Base-by-base conservation (phyloP, 2,797 vertebrate genomes). In the Acestrorhynchus altus region DNA sequence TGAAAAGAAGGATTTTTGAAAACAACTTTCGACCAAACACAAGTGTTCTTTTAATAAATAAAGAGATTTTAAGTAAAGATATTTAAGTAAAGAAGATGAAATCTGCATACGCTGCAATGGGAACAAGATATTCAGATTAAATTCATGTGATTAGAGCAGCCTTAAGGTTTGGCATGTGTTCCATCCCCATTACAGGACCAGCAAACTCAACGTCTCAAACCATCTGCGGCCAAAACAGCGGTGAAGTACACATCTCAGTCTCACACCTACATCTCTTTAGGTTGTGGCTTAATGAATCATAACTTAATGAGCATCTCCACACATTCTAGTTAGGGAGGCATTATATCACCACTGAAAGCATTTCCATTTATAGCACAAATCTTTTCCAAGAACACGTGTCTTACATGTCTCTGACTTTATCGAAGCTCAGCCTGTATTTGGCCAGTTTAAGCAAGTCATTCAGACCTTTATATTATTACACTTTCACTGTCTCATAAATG, bases 101-200 rank as follows among this genome's bases (percentile, higher is more conserved):
- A 28, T 7, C 0, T 6, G 7, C 8, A 31, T 9, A 61, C 28
- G 26, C 1, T 24, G 54, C n/a, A 60, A 35, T 31, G 57, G 11
- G 39, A 35, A 35, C 7, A n/a, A 39, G 12, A 39, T 20, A 40
- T 4, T 20, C 20, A 20, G 39, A 35, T 63, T 63, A 39, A 63
- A 63, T 61, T 61, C 28, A 35, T 60, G 28, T 42, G 39, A 64
- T 64, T 22, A 44, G 63, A 46, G 20, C 63, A 68, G 49, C 56
- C 61, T 61, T 54, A 35, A 40, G 20, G 60, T 77, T 81, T 81
- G 76, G 76, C 71, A 67, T 31, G 57, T n/a, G 64, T 22, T 74
- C 73, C n/a, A n/a, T 61, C 76, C 65, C 69, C 71, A 78, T 52
- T 71, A 82, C 52, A 63, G 76, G 46, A 82, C 81, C 76, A 71